phyloP scores from a whole-genome alignment of 1,140 invertebrate species.

The Ooceraea biroi region DNA sequence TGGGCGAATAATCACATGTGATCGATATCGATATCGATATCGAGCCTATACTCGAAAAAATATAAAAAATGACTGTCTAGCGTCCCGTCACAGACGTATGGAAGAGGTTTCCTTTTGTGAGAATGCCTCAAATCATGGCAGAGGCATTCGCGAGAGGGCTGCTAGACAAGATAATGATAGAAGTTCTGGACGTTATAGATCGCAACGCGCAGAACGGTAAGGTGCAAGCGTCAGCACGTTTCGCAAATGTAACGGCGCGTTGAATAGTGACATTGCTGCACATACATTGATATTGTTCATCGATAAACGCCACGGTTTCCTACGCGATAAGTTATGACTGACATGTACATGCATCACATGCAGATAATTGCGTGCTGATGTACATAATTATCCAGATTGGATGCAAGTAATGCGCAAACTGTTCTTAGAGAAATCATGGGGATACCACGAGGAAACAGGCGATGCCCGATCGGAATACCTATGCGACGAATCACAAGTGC shows the following conservation, averaged over 20 bases:
- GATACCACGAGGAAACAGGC: conserved; percentile 27
- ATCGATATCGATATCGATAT: conserved; percentile 44
- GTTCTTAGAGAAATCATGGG: conserved; percentile 59
- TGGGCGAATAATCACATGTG: not conserved
- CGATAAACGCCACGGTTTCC: not conserved
- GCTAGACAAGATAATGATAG: conserved; percentile 69
- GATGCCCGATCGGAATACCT: not conserved
- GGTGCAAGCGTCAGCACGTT: not conserved
- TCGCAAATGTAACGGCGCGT: conserved; percentile 15
- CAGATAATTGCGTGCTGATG: not conserved
- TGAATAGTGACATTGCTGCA: conserved; percentile 39
- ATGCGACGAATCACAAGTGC: not conserved
- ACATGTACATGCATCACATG: not conserved
- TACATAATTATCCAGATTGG: conserved; percentile 20
- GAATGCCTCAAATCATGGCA: conserved; percentile 69
- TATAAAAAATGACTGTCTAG: conserved; percentile 46
- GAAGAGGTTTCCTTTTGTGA: conserved; percentile 54
- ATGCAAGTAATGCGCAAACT: conserved; percentile 19
- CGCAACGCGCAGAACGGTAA: conserved; percentile 60
- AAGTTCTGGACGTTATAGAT: conserved; percentile 70
- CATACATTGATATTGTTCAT: conserved; percentile 13
- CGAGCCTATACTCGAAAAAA: conserved; percentile 1
- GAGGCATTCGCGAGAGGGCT: conserved; percentile 73
- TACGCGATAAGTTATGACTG: not conserved
- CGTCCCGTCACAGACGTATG: conserved; percentile 18